Evolutionary conservation across 2,797 vertebrate species (phyloP).

Genomic region (Oryzias sinensis): DNA sequence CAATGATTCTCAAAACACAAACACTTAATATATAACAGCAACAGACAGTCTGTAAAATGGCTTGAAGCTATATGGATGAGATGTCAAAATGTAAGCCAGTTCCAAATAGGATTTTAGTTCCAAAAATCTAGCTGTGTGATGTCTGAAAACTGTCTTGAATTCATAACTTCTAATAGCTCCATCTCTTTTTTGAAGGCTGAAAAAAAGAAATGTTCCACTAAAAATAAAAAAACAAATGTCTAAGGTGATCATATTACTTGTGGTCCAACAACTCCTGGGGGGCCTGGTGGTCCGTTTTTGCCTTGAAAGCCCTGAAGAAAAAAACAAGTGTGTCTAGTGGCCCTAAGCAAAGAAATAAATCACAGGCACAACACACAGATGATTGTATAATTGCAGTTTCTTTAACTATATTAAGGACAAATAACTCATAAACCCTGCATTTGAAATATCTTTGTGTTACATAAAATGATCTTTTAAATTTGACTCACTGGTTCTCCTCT

Average conservation of each 20-base stretch:
- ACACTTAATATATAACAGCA: not conserved
- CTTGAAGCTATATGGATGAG: too few relatives aligned
- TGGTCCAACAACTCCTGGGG: constrained; percentile 88
- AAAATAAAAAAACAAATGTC: not conserved
- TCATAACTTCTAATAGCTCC: too few relatives aligned
- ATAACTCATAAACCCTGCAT: not conserved
- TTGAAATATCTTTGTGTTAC: constrained; percentile 5
- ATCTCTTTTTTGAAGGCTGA: not conserved
- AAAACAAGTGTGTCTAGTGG: constrained; percentile 24
- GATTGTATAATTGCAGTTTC: constrained; percentile 4
- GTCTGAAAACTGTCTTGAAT: too few relatives aligned
- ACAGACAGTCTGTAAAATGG: too few relatives aligned
- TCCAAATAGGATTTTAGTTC: too few relatives aligned
- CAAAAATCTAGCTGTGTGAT: too few relatives aligned
- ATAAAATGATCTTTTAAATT: constrained; percentile 4
- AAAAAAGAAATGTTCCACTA: too few relatives aligned
- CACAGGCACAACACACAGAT: not conserved
- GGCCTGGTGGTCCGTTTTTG: constrained; percentile 87
- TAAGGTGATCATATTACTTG: constrained; percentile 76
- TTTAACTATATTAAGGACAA: constrained; percentile 13
- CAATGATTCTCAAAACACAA: not conserved
- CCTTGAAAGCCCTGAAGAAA: constrained; percentile 89
- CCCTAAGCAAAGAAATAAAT: constrained; percentile 10
- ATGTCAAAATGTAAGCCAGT: too few relatives aligned
- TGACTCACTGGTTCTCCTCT: constrained; percentile 89